Conservation (phyloP, 2,888 invertebrate genomes). For the Stenichneumon culpator region DNA sequence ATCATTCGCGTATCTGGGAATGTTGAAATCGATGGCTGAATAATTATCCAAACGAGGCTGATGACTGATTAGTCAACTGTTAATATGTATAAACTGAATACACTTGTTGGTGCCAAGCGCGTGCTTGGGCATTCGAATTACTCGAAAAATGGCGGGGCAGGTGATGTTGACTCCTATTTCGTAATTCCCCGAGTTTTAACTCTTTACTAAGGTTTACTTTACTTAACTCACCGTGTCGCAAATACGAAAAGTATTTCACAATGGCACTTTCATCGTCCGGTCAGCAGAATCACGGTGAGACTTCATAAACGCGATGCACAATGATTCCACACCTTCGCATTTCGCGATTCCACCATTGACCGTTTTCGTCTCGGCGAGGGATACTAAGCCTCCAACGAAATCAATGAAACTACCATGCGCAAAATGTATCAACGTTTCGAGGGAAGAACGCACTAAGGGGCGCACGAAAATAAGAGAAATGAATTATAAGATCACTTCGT, state of each 20-base stretch:
- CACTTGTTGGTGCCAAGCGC: not conserved
- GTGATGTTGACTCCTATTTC: not conserved
- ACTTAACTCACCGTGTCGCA: not conserved
- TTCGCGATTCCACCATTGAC: not conserved
- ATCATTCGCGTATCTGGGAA: constrained; percentile 70
- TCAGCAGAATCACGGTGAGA: not conserved
- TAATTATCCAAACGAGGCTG: not conserved
- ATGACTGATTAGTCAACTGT: not conserved
- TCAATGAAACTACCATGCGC: not conserved
- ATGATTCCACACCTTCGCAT: not conserved
- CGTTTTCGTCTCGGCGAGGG: not conserved
- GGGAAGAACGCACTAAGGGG: not conserved
- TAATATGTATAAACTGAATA: not conserved
- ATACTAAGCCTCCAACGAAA: not conserved
- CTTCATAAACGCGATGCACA: not conserved
- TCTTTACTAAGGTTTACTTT: no score
- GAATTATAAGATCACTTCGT: not conserved
- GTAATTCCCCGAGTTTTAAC: no score
- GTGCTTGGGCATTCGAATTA: no score
- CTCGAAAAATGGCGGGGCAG: not conserved
- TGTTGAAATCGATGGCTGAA: constrained; percentile 69
- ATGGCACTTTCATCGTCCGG: not conserved
- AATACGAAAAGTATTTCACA: not conserved
- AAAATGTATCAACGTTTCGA: not conserved
- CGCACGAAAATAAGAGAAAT: not conserved